Base-by-base conservation (phyloP, 1,140 invertebrate genomes). In the Lasioglossum baleicum region DNA sequence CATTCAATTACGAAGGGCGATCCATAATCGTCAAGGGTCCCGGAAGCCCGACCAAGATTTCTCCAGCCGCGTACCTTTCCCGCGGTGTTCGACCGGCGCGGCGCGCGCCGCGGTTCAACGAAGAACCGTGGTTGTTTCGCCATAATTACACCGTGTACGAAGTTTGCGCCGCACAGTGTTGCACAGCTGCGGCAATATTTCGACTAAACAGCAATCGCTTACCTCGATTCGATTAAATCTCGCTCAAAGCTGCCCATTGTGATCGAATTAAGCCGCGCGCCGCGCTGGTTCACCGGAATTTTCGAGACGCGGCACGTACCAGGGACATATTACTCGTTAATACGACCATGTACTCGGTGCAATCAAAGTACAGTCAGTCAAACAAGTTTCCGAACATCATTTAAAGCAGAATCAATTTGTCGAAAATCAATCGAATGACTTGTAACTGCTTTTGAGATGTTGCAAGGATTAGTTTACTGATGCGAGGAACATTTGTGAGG, bases 1-100 rank as follows among this genome's bases (percentile, higher is more conserved):
- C 85, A 88, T 90, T 90, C 88, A 89, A 90, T 90, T 89, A 90
- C 88, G 79, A 74, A 73, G 35, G 75, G 82, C 81, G 84, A 89
- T 88, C 83, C 85, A 82, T 89, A 88, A 88, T 89, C 83, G 85
- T 83, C 75, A 74, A 75, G 64, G 77, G 72, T 75, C 85, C 83
- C 78, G 80, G 53, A 87, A 88, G 84, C 83, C 82, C 81, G 75
- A 48, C 66, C 60, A 67, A 61, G 82, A 87, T 82, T 86, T 86
- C 80, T 63, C 70, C 67, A 64, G 61, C 26, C 26, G 26, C 68
- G 56, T 72, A 40, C 48, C 44, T 73, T 75, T 53, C 60, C 42
- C 35, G 48, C 60, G 60, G 66, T 11, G 10, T 48, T 48, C 44
- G 8, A 13, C 44, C 10, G 42, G 10, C 42, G 42, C 42, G 58